Evolutionary conservation across 2,797 vertebrate genomes (phyloP), one percentile per base, ranked within the genome.

Genomic region (Monodelphis domestica): DNA sequence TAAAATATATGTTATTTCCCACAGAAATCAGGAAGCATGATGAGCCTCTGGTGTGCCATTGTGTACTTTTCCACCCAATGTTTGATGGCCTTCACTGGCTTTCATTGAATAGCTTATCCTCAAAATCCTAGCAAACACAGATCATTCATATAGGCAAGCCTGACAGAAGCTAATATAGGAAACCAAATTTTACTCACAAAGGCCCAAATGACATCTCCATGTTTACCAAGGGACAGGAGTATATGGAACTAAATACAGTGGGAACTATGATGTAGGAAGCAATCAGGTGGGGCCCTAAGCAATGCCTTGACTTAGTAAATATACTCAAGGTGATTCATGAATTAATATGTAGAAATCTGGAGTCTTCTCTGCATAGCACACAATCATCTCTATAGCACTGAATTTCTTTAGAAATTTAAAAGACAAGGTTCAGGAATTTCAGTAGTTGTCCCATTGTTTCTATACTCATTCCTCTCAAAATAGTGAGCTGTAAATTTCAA

Each of bases 1-100:
- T 93, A 93, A 96, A 95, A 91, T 95, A 96, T 51, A 57, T 29
- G 92, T 91, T 94, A 90, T 30, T 12, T 51, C 21, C 50, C 50
- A 89, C 17, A 90, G 70, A 96, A 96, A 95, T 94, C 45, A 55
- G 95, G 94, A 95, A 95, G 53, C 92, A 56, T 90, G 90, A 91
- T 93, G 89, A 93, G 78, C 3, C 45, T 50, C 24, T 89, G 57
- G 88, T 70, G 95, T 88, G 12, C 56, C 51, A 33, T 89, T 92
- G 92, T 30, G 45, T 88, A 84, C 53, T 57, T 33, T 92, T 92
- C 89, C 94, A n/a, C 70, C 57, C 33, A 52, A 55, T 53, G 26
- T 90, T 90, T 94, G 54, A 89, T 96, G 91, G 95, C 53, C 78
- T 96, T 94, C 51, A 57, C 0, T 95, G 92, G 52, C 90, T 95